Evolutionary conservation across 1,140 invertebrate species (phyloP), one percentile per base, ranked within the genome.

Genomic region (Orussus abietinus): DNA sequence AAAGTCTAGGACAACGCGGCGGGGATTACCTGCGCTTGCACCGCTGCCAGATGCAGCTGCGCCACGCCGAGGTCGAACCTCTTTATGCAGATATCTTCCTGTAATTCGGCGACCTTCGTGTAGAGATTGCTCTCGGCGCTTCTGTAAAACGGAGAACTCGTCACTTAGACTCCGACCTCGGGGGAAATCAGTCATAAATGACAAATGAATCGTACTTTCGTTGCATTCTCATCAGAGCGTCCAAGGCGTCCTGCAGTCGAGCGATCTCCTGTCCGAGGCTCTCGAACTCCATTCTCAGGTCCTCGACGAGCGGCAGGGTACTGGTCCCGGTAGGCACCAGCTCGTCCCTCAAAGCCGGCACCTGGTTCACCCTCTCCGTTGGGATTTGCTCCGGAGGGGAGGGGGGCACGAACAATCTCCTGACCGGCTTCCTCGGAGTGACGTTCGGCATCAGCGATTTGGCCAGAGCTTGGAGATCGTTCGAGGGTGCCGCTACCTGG

Each of bases 51-150:
- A 68, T 94, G 91, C 38, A 96, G 81, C 67, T 93, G 90, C 17
- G 92, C 89, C 15, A 92, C 85, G 37, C 89, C 81, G 34, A 95
- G 80, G 73, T 96, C 92, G 66, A 93, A 96, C 55, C 88, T 82
- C 72, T 96, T 96, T 74, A 91, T 80, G 53, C 90, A 93, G 66
- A 97, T 90, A 58, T 97, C 92, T 71, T 96, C 92, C 74, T 97
- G 88, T 13, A 92, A 72, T 74, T 97, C 92, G 65, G 95, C 95
- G 40, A 88, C 90, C 78, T 96, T 96, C 58, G 90, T 92, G 71
- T 85, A 93, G 18, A 93, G 75, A 55, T 83, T 85, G 33, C 85
- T 85, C 62, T 96, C 92, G 42, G 84, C 69, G 60, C 82, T 85
- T 69, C 84, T 87, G 69, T 12, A 62, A 66, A 52, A 47, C n/a